Percentiles rank a stretch among this genome's conserved stretches.
Conservation (phyloP, 2,797 vertebrate species). For the Peromyscus nudipes region DNA sequence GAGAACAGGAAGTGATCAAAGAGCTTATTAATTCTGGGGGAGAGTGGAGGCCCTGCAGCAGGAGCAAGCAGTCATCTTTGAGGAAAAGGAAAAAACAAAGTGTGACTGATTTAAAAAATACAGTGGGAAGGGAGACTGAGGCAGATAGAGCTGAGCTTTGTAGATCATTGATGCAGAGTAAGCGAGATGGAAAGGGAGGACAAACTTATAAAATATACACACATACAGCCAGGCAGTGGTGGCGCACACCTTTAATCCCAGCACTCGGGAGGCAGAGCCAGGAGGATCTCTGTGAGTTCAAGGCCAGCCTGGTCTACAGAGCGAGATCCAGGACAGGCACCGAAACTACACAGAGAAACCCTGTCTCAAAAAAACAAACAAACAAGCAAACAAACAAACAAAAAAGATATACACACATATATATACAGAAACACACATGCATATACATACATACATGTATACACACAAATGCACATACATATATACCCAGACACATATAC, state of each 20-base stretch:
- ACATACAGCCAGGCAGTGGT: neutral
- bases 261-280: too few relatives aligned
- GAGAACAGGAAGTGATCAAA: neutral
- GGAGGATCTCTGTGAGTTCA: too few relatives aligned
- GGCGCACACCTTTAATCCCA: too few relatives aligned
- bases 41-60: neutral
- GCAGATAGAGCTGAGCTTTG: neutral
- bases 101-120: neutral
- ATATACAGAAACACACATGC: rapidly evolving
- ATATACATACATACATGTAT: neutral
- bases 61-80: neutral
- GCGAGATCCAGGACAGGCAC: too few relatives aligned
- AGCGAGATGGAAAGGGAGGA: neutral
- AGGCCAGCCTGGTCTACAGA: too few relatives aligned
- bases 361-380: too few relatives aligned
- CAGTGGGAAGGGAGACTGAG: neutral
- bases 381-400: neutral
- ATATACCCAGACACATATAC: too few relatives aligned
- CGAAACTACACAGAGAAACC: too few relatives aligned
- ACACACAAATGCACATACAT: neutral
- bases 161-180: neutral
- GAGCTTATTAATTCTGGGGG: neutral
- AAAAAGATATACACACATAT: neutral
- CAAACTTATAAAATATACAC: neutral
- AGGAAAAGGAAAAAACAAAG: neutral